These are phyloP conservation scores for Telmatochromis brachygnathus DNA, from an alignment of 2,113 vertebrate species.

Conservation along the genomic window DNA sequence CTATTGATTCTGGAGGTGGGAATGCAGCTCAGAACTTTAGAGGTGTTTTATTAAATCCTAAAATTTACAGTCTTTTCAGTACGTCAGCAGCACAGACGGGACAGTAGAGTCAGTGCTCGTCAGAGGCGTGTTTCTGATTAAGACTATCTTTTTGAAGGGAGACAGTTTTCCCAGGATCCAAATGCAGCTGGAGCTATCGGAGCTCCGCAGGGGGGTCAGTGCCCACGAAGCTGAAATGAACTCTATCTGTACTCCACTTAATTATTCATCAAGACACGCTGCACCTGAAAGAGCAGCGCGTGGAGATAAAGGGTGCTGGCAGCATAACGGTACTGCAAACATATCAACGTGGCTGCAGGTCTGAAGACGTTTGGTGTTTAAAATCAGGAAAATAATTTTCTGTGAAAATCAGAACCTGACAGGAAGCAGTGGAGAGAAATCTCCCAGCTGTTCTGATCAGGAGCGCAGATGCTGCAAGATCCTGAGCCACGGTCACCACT, in stretches of 20 bases:
- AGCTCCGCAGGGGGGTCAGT: not conserved
- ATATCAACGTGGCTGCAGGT: not conserved
- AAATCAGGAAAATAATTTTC: not conserved
- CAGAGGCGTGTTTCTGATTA: slow-evolving; percentile 1
- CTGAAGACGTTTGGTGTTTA: not conserved
- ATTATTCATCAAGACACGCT: slow-evolving; percentile 61
- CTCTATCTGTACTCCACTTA: slow-evolving; percentile 31
- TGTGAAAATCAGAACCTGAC: not conserved
- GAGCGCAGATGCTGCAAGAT: not conserved
- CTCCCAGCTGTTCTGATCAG: not conserved
- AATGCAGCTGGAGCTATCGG: not conserved
- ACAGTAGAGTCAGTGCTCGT: not conserved
- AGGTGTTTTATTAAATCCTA: not conserved
- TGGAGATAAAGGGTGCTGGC: not conserved
- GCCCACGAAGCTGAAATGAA: slow-evolving; percentile 9
- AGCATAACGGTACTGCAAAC: not conserved
- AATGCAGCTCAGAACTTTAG: not conserved
- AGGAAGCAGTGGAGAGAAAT: not conserved
- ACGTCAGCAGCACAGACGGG: accelerated
- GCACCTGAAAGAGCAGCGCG: slow-evolving; percentile 59
- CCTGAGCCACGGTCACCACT: not conserved
- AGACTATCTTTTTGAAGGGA: not conserved
- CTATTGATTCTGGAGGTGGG: not conserved
- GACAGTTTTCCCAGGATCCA: not conserved
- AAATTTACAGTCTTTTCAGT: not conserved